Conservation (phyloP, 64 coral and sea anemone species). For the Platygyra sinensis region DNA sequence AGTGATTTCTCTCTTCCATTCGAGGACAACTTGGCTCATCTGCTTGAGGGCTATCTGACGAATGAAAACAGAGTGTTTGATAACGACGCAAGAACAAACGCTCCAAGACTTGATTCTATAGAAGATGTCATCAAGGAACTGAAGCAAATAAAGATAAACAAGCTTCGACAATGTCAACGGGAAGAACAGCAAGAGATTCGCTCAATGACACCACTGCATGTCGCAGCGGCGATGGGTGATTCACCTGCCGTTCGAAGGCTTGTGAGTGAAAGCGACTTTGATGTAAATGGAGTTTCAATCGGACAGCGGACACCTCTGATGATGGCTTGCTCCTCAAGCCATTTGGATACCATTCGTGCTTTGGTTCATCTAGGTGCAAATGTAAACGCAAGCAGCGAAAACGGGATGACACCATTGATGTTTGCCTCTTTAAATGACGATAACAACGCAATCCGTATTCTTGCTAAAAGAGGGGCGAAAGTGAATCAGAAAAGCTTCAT, state of each 20-base stretch:
- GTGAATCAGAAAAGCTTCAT: conserved; percentile 15
- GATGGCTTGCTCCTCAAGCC: conserved; percentile 77
- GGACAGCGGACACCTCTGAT: conserved; percentile 76
- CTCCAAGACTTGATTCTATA: background rate
- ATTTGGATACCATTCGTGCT: conserved; percentile 25
- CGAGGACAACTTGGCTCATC: conserved; percentile 5
- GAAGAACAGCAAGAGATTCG: background rate
- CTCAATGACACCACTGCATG: conserved; percentile 61
- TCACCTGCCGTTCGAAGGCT: conserved; percentile 40
- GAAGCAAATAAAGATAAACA: conserved; percentile 5
- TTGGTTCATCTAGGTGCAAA: conserved; percentile 68
- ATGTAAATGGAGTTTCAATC: conserved; percentile 16
- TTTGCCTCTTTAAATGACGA: conserved; percentile 49
- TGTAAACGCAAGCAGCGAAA: conserved; percentile 52
- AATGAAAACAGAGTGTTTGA: conserved; percentile 17
- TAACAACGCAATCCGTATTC: conserved; percentile 30
- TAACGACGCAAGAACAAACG: background rate
- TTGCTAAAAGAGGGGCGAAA: conserved; percentile 59
- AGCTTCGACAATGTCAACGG: conserved; percentile 18
- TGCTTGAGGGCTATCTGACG: background rate
- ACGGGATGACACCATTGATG: conserved; percentile 65
- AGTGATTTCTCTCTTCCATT: conserved; percentile 30
- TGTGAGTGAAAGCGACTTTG: conserved; percentile 38
- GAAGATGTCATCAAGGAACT: conserved; percentile 15
- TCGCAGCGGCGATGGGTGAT: conserved; percentile 65